Evolutionary conservation across 2,113 vertebrate genomes (phyloP).

Genomic region (Herpailurus yagouaroundi): DNA sequence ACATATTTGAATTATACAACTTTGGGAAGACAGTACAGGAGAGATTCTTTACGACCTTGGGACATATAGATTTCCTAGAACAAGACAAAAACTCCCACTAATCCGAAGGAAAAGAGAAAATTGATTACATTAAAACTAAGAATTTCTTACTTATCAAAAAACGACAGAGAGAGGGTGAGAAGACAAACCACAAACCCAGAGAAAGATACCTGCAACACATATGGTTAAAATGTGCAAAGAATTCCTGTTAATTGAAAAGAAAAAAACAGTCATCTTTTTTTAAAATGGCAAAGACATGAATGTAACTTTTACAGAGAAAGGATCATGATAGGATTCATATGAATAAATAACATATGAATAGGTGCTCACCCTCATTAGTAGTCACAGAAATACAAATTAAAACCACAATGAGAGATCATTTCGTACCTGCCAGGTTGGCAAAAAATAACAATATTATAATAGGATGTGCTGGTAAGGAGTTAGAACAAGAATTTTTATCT

Average conservation of each 20-base stretch:
- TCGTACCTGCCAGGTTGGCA: neutral
- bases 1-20: conserved; percentile 10
- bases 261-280: neutral
- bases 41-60: neutral
- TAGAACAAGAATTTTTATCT: neutral
- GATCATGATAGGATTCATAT: neutral
- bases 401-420: neutral
- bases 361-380: neutral
- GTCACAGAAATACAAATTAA: conserved; percentile 45
- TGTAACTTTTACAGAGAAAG: neutral
- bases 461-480: neutral
- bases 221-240: conserved; percentile 31
- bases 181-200: neutral
- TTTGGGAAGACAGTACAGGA: neutral
- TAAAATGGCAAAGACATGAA: conserved; percentile 7
- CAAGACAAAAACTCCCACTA: neutral
- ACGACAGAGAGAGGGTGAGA: neutral
- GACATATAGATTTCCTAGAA: neutral
- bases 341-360: neutral
- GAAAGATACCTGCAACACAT: neutral
- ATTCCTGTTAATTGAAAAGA: conserved; percentile 34
- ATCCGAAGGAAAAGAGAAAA: conserved; percentile 20
- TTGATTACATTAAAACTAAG: neutral
- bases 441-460: neutral
- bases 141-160: neutral